phyloP scores from a whole-genome alignment of 1,140 invertebrate genomes.

The Pseudachorutes palmiensis region DNA sequence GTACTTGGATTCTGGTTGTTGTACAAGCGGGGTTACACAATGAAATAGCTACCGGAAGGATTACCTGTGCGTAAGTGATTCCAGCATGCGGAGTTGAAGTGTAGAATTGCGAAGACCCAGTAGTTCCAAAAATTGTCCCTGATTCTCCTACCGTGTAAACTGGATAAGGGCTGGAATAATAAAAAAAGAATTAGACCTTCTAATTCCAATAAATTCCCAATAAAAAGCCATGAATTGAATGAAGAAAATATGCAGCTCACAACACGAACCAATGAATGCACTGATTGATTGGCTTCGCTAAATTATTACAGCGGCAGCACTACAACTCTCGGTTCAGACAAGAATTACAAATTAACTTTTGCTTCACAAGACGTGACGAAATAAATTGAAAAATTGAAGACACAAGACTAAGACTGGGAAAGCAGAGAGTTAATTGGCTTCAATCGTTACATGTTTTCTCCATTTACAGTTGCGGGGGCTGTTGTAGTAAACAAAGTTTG shows the following conservation, averaged over 20 bases:
- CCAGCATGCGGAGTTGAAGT: constrained; percentile 45
- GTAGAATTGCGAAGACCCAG: constrained; percentile 54
- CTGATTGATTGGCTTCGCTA: constrained; percentile 1
- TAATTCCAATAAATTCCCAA: not conserved
- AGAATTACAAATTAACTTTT: too few species aligned
- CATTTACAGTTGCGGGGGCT: constrained; percentile 14
- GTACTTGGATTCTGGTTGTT: too few species aligned
- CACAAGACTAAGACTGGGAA: too few species aligned
- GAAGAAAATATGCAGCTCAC: constrained; percentile 2
- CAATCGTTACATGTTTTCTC: constrained; percentile 9
- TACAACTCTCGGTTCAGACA: too few species aligned
- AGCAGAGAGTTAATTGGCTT: not conserved
- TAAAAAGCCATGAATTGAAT: constrained; percentile 3
- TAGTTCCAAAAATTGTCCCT: constrained; percentile 60
- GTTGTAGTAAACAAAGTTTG: constrained; percentile 34
- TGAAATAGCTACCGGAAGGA: too few species aligned
- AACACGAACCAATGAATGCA: constrained; percentile 21
- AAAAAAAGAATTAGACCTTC: not conserved
- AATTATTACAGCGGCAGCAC: too few species aligned
- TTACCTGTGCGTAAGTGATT: constrained; percentile 49
- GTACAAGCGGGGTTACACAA: too few species aligned
- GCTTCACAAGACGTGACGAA: too few species aligned
- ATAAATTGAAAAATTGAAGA: too few species aligned
- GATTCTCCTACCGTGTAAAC: constrained; percentile 69
- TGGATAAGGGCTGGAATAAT: constrained; percentile 59